Percentiles rank a stretch among this genome's conserved stretches.
Evolutionary conservation across 2,113 vertebrate species (phyloP).

Genomic region (Vulpes ferrilata): DNA sequence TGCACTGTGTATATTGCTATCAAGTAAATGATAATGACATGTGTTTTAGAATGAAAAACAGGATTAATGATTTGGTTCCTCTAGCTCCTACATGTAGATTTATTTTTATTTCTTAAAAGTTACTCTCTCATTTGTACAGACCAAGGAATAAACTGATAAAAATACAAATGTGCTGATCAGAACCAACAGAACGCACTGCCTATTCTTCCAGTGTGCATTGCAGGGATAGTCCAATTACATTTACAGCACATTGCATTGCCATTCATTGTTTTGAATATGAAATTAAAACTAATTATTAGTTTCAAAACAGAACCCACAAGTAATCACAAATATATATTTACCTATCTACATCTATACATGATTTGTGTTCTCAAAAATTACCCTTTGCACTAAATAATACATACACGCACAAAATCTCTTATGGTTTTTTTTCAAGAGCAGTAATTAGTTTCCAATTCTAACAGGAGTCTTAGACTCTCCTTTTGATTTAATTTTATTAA

Average conservation of each 20-base stretch:
- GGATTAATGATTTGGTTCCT: conserved; percentile 19
- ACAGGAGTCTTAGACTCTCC: background rate
- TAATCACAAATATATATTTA: conserved; percentile 32
- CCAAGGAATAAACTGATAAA: background rate
- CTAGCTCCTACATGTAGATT: background rate
- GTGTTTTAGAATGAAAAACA: conserved; percentile 39
- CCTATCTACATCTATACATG: background rate
- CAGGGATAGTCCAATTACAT: background rate
- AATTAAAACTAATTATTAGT: conserved; percentile 63
- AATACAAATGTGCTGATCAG: background rate
- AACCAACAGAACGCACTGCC: background rate
- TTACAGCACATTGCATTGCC: background rate
- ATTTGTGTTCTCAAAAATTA: conserved; percentile 62
- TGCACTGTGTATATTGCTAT: background rate
- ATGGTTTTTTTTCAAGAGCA: conserved; percentile 48
- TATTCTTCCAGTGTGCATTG: background rate
- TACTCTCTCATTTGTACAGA: background rate
- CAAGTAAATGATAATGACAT: background rate
- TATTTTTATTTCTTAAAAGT: background rate
- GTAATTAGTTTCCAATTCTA: conserved; percentile 71
- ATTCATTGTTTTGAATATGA: conserved; percentile 51
- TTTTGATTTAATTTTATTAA: conserved; percentile 74
- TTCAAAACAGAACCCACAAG: conserved; percentile 51
- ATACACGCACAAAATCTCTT: background rate
- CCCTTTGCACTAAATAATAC: conserved; percentile 25